phyloP scores from a whole-genome alignment of 2,888 invertebrate species.

The Nematopogon swammerdamellus region DNA sequence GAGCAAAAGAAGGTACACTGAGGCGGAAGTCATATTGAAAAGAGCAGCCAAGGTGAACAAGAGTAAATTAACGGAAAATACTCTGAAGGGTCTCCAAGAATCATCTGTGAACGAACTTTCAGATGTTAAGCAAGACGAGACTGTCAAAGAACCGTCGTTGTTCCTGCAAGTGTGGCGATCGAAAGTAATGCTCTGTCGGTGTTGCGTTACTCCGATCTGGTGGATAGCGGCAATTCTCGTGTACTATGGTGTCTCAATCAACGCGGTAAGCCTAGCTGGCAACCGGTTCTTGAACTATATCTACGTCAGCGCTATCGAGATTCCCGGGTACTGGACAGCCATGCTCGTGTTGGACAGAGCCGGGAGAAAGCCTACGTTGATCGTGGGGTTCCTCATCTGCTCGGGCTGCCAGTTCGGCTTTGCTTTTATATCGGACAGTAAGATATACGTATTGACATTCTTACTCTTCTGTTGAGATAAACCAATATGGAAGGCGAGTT shows the following conservation, averaged over 20 bases:
- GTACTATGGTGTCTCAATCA: slow-evolving; percentile 65
- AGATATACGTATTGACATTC: not conserved
- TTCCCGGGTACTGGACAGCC: slow-evolving; percentile 57
- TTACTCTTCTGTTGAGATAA: no score
- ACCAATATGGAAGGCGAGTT: no score
- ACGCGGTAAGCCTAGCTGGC: slow-evolving; percentile 60
- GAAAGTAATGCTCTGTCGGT: slow-evolving; percentile 31
- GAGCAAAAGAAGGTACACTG: slow-evolving; percentile 54
- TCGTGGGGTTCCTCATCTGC: slow-evolving; percentile 42
- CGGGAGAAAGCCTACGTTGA: slow-evolving; percentile 47
- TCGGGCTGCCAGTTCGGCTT: slow-evolving; percentile 28
- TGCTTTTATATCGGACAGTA: not conserved
- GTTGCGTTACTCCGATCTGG: slow-evolving; percentile 57
- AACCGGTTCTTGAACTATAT: slow-evolving; percentile 60
- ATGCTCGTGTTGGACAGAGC: slow-evolving; percentile 48
- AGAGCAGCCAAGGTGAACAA: slow-evolving; percentile 50
- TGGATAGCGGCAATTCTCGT: slow-evolving; percentile 66
- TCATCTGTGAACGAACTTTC: slow-evolving; percentile 12
- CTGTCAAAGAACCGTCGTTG: not conserved
- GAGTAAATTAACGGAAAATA: not conserved
- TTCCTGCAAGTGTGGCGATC: slow-evolving; percentile 29
- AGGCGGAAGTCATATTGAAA: slow-evolving; percentile 50
- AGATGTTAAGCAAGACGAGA: slow-evolving; percentile 2
- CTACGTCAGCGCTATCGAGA: slow-evolving; percentile 32
- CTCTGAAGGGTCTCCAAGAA: not conserved